Percentiles rank a stretch among this genome's conserved stretches.
Conservation (phyloP, 2,113 vertebrate genomes). For the Dasyurus viverrinus region DNA sequence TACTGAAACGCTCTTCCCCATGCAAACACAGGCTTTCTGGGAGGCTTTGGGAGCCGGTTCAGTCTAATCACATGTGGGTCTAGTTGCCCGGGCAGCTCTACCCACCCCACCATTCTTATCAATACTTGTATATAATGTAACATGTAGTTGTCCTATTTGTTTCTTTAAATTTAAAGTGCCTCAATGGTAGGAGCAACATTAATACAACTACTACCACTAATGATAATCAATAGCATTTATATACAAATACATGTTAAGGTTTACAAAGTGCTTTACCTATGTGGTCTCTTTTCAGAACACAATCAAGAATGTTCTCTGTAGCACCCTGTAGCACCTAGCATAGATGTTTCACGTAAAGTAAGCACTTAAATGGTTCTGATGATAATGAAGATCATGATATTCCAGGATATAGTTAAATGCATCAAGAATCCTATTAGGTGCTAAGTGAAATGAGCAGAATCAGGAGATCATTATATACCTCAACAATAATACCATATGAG, state of each 20-base stretch:
- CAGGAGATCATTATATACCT: too few relatives aligned
- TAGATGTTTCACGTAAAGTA: constrained; percentile 45
- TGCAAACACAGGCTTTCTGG: constrained; percentile 35
- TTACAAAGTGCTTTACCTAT: not conserved
- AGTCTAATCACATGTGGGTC: constrained; percentile 32
- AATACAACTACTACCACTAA: not conserved
- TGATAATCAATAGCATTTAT: not conserved
- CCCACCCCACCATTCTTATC: not conserved
- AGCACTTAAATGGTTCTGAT: constrained; percentile 37
- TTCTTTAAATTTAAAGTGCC: constrained; percentile 45
- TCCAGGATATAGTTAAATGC: not conserved
- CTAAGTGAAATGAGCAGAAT: too few relatives aligned
- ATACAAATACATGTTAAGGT: not conserved
- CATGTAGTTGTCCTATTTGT: not conserved
- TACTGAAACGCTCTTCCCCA: not conserved
- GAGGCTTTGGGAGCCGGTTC: constrained; percentile 20
- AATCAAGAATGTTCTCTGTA: constrained; percentile 39
- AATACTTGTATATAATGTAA: not conserved
- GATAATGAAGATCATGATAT: not conserved
- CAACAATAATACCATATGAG: too few relatives aligned
- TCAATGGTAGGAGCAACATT: constrained; percentile 40
- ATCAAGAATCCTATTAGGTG: not conserved
- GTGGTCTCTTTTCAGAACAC: not conserved
- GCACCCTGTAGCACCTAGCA: constrained; percentile 4
- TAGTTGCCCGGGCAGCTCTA: constrained; percentile 7